Conservation (phyloP, 2,113 vertebrate genomes). For the Grus americana region DNA sequence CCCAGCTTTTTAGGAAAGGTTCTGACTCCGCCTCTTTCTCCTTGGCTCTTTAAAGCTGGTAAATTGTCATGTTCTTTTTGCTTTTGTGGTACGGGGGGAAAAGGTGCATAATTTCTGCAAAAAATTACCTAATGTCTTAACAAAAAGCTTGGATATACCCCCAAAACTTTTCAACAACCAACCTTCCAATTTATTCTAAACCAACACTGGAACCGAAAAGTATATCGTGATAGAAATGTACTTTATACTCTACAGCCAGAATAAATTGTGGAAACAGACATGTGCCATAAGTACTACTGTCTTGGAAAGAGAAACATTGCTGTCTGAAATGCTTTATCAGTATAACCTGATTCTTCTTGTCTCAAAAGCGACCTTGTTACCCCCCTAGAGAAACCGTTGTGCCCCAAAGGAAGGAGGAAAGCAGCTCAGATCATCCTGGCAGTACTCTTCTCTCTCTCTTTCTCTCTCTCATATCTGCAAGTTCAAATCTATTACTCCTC, state of each 20-base stretch:
- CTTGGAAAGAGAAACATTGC: neutral
- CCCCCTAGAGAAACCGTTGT: neutral
- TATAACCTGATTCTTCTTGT: neutral
- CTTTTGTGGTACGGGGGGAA: neutral
- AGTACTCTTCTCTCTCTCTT: neutral
- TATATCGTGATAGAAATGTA: neutral
- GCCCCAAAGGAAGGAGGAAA: neutral
- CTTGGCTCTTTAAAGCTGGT: neutral
- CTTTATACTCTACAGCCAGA: neutral
- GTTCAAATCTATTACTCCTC: neutral
- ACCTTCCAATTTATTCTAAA: neutral
- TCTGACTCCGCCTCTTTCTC: neutral
- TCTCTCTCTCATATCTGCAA: conserved; percentile 22
- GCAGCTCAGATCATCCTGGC: neutral
- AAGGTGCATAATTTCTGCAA: neutral
- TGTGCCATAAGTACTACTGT: neutral
- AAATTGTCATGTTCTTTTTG: neutral
- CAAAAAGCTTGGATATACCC: neutral
- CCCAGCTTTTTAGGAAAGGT: neutral
- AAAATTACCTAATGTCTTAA: neutral
- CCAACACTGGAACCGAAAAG: neutral
- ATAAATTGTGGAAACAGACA: neutral
- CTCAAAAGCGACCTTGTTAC: neutral
- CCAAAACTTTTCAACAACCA: neutral
- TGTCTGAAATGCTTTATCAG: conserved; percentile 5